Percentiles rank a stretch among this genome's conserved stretches.
phyloP scores from a whole-genome alignment of 2,113 vertebrate genomes.

The Toxostoma redivivum region DNA sequence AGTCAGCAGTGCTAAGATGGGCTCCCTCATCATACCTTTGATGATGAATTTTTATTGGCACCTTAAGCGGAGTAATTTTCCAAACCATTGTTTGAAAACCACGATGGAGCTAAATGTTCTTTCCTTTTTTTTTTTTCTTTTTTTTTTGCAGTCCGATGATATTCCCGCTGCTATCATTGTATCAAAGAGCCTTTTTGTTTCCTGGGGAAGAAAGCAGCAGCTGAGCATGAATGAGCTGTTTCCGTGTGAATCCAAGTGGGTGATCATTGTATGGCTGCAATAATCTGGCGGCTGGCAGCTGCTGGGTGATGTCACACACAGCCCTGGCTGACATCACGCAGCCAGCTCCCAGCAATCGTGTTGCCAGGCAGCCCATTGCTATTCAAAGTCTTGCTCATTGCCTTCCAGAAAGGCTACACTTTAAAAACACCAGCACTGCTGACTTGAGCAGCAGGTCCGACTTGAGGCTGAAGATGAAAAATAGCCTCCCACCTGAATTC shows the following conservation, averaged over 20 bases:
- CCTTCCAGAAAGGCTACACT: neutral
- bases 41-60: neutral
- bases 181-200: neutral
- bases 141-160: neutral
- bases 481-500: neutral
- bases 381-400: neutral
- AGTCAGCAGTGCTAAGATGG: neutral
- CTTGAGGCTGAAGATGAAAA: neutral
- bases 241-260: neutral
- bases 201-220: neutral
- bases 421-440: neutral
- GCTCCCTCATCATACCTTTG: neutral
- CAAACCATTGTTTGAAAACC: neutral
- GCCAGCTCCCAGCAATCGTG: neutral
- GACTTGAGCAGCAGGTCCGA: neutral
- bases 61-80: neutral
- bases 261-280: neutral
- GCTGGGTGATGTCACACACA: neutral
- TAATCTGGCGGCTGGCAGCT: neutral
- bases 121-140: too few relatives aligned
- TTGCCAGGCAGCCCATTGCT: neutral
- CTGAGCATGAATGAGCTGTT: slow-evolving; percentile 11
- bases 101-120: neutral
- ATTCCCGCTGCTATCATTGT: neutral
- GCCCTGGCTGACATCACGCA: neutral